phyloP scores from a whole-genome alignment of 2,797 vertebrate species.

The Neopelma chrysocephalum region DNA sequence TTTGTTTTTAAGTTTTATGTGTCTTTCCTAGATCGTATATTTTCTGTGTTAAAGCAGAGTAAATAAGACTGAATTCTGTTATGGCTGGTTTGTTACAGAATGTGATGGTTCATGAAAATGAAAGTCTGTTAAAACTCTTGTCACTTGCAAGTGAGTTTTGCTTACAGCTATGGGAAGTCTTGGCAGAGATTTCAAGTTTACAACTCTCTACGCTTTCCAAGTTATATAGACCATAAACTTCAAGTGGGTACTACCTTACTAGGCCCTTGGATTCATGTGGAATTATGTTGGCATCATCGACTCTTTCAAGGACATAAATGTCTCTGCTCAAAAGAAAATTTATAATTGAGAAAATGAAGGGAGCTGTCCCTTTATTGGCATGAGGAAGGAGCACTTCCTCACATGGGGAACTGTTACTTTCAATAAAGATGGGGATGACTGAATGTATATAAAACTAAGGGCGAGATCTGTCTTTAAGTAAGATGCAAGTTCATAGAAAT shows the following conservation, averaged over 20 bases:
- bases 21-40: not conserved
- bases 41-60: not conserved
- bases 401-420: not conserved
- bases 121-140: not conserved
- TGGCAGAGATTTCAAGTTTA: not conserved
- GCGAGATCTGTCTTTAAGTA: not conserved
- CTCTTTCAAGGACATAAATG: not conserved
- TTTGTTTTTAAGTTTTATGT: not conserved
- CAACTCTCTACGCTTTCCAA: rapidly evolving
- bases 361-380: rapidly evolving
- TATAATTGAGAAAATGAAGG: not conserved
- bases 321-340: not conserved
- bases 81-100: not conserved
- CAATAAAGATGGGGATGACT: not conserved
- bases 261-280: not conserved
- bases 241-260: not conserved
- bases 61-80: not conserved
- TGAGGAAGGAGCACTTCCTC: not conserved
- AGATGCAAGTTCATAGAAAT: not conserved
- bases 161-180: not conserved
- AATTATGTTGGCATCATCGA: not conserved
- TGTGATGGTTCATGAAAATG: not conserved
- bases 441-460: not conserved
- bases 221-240: not conserved
- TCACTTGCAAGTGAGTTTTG: not conserved